Evolutionary conservation across 2,888 invertebrate species (phyloP).

Genomic region (Idaea aversata): DNA sequence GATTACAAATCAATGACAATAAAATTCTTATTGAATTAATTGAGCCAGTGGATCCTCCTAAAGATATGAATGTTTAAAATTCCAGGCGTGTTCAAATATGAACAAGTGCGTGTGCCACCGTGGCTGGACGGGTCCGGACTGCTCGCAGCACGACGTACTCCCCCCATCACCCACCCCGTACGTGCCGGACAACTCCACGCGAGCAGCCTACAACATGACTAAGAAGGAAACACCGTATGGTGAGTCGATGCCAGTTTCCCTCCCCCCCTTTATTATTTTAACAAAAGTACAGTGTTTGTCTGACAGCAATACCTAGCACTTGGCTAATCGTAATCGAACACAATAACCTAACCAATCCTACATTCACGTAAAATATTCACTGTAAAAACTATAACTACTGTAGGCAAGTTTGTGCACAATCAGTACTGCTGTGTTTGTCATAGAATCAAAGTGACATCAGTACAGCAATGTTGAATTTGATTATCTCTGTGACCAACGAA

Average conservation of each 20-base stretch:
- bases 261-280: background rate
- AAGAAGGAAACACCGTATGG: conserved; percentile 97
- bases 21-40: no score
- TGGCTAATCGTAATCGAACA: background rate
- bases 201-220: conserved; percentile 84
- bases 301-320: background rate
- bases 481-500: background rate
- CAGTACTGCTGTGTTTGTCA: background rate
- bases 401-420: background rate
- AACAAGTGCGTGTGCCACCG: conserved; percentile 95
- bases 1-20: no score
- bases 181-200: conserved; percentile 73
- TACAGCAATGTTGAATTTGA: background rate
- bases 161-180: conserved; percentile 83
- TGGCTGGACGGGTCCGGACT: conserved; percentile 94
- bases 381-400: background rate
- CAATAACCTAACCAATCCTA: background rate
- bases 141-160: conserved; percentile 87
- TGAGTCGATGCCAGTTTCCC: conserved; percentile 80
- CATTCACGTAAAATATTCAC: background rate
- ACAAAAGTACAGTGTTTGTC: background rate
- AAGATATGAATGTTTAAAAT: conserved; percentile 16
- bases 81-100: conserved; percentile 93
- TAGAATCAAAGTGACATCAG: background rate
- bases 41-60: background rate